Conservation (phyloP, 2,113 vertebrate genomes). For the Semnopithecus entellus region DNA sequence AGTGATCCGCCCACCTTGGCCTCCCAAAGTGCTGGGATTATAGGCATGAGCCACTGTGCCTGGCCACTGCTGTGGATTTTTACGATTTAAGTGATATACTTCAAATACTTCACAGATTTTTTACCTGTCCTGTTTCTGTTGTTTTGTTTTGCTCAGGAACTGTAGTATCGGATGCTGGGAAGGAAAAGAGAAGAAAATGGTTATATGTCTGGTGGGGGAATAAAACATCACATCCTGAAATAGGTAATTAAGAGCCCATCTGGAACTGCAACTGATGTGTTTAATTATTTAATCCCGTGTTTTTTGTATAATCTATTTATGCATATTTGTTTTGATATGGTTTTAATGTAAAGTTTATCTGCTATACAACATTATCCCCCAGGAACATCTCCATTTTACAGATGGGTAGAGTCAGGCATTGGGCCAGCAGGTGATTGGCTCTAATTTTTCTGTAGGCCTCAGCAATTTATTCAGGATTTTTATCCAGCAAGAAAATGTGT, state of each 20-base stretch:
- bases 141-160: fast-evolving
- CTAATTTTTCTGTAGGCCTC: background rate
- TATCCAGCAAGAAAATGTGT: background rate
- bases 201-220: background rate
- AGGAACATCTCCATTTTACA: background rate
- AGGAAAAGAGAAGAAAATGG: conserved; percentile 6
- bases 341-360: background rate
- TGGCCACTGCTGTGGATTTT: background rate
- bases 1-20: no score
- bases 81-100: background rate
- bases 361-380: background rate
- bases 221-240: background rate
- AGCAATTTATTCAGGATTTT: background rate
- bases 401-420: background rate
- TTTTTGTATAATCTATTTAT: background rate
- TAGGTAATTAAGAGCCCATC: background rate
- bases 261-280: background rate
- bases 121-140: conserved; percentile 42
- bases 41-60: no score
- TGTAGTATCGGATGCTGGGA: background rate
- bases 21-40: no score
- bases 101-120: background rate
- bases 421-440: background rate
- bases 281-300: background rate
- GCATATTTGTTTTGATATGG: background rate